Base-by-base conservation (phyloP, 2,113 vertebrate genomes). In the Forbesichthys agassizii region DNA sequence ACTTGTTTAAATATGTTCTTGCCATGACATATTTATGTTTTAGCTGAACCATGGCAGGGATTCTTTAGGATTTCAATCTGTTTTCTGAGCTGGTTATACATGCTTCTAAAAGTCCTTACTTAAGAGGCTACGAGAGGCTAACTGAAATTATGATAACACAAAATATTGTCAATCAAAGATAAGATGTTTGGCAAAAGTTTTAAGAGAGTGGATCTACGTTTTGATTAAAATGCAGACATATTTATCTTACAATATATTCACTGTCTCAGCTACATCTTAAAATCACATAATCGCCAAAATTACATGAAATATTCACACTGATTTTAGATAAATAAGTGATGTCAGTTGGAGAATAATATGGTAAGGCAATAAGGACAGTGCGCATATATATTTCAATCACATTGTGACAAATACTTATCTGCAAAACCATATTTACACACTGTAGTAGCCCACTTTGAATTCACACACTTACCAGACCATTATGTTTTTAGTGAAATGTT, bases 1-100 rank as follows among this genome's bases (percentile, higher is more conserved):
- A 73, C 36, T 20, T 73, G 53, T 74, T 71, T 46, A 73, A 59
- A 55, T 75, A 71, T 70, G 66, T 85, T 71, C 27, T 9, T 66
- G 42, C 60, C 53, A 67, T 79, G 62, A 20, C 12, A 52, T 67
- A 71, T 78, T 69, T 53, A 81, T 75, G 67, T 71, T 64, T 68
- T 42, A 48, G 46, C 71, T 56, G 64, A 81, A 64, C 53, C 56
- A 27, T 63, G 27, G 9, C 36, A 20, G 9, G 57, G 16, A 33
- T 56, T 67, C 8, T 8, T 27, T 6, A 48, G 18, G 42, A 63
- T 20, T 49, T 2, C 27, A 18, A 13, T 57, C 27, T 67, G 56
- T 57, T 13, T 51, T 12, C 10, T 51, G 47, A 63, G 11, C 49
- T 4, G 42, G 49, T 20, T 20, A n/a, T 20, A n/a, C 48, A 58